Base-by-base conservation (phyloP, 2,797 vertebrate species). In the Scleropages formosus region DNA sequence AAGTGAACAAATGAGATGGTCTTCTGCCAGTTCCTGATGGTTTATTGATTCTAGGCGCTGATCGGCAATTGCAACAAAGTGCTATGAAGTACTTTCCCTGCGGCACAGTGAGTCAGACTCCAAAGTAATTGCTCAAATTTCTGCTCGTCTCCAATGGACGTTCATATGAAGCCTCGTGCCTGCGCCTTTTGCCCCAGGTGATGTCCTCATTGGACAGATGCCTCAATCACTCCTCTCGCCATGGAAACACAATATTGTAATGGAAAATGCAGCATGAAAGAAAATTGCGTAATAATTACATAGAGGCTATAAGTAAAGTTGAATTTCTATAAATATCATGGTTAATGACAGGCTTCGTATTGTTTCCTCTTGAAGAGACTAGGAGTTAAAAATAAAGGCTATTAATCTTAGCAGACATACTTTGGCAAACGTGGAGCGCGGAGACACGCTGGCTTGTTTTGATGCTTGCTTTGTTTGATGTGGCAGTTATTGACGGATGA, bases 271-370 rank as follows among this genome's bases (percentile, higher is more conserved):
- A 56, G 46, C 46, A 56, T 31, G 56, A 56, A 65, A 39, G 24
- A 66, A 60, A 64, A 64, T 64, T 51, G 53, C 39, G 51, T 59
- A 59, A 58, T 58, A 46, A 22, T 46, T 46, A 56, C 49, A 67
- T 58, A 59, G 51, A 67, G n/a, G 22, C 27, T 0, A 18, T 58
- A 39, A 16, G 46, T 31, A 66, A 10, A 58, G 47, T 26, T 70
- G 9, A 1, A 75, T 66, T 75, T 39, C 51, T 75, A 67, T 75
- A 75, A 75, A 75, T 58, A 59, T 24, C 39, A 20, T 46, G 51
- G 27, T 10, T 67, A 58, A 75, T 65, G n/a, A 67, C 12, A 59
- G 73, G 49, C 73, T 49, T 72, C 18, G 16, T 73, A 47, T 47
- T 9, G 20, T 46, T 16, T 61, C 24, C 18, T 24, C 39, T 73